Evolutionary conservation across 2,113 vertebrate species (phyloP).

Genomic region (Deroptyus accipitrinus): DNA sequence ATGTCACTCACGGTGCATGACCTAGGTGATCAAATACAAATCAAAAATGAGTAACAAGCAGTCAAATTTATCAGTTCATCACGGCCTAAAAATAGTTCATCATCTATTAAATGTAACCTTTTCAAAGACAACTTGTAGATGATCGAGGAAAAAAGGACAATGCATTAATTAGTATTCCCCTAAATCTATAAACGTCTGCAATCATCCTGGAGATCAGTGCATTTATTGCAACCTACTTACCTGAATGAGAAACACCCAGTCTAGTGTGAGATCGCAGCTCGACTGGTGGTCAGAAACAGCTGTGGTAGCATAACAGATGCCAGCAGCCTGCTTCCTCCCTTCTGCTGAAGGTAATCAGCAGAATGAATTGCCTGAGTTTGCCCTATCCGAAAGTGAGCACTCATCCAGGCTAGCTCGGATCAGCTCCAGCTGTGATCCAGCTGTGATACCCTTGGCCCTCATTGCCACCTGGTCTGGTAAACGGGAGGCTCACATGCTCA

Average conservation of each 20-base stretch:
- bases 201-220: no score
- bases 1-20: slow-evolving; percentile 48
- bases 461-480: background rate
- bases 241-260: background rate
- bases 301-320: background rate
- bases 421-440: background rate
- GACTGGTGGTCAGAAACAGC: background rate
- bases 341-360: background rate
- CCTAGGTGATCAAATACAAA: slow-evolving; percentile 56
- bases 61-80: slow-evolving; percentile 35
- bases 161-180: background rate
- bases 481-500: background rate
- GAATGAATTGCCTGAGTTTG: background rate
- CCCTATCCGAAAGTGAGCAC: background rate
- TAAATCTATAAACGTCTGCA: background rate
- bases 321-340: background rate
- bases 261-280: background rate
- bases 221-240: background rate
- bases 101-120: background rate
- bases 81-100: slow-evolving; percentile 16
- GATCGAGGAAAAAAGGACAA: background rate
- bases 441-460: background rate
- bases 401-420: background rate
- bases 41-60: slow-evolving; percentile 41
- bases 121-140: background rate